Evolutionary conservation across 1,140 invertebrate species (phyloP), one percentile per base, ranked within the genome.

Genomic region (Hylaeus volcanicus): DNA sequence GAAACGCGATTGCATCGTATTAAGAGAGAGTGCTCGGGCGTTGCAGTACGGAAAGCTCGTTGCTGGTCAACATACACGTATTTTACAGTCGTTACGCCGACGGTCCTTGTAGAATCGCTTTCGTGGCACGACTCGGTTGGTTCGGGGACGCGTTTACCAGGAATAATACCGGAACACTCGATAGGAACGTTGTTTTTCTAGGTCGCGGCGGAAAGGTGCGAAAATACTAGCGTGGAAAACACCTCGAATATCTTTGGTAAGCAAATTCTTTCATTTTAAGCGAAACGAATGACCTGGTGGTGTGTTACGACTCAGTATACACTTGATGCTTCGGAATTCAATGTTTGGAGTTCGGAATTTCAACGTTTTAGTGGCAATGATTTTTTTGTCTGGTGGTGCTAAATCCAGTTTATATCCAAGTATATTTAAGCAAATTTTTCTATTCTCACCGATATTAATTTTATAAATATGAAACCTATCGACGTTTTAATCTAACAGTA

Each of bases 1-100:
- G 73, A 41, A 74, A 84, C 65, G 69, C 83, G 83, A 85, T 85
- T 72, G 68, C 53, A 15, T 48, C 48, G 65, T 70, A 84, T 85
- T 66, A 81, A 66, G 56, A 74, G 69, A 58, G 53, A 43, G 66
- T 26, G 75, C 37, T 71, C 55, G 51, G 5, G 56, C 60, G 51
- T 41, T 66, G 70, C 6, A 11, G 41, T 68, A 61, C 61, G 43
- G 48, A 45, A 26, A 63, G 15, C 41, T 53, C 39, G 12, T n/a
- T 5, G 41, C 43, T 63, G 58, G 58, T 41, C 45, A 74, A 64
- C 72, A 15, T 37, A 11, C 58, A 1, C 45, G 72, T 74, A 65
- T 74, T 74, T 65, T 55, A 37, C 61, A 74, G 37, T 74, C 61
- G 72, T 51, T 74, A 1, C 45, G 60, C 26, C 43, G 45, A 63